Conservation (phyloP, 2,113 vertebrate genomes). For the Leucopsar rothschildi region DNA sequence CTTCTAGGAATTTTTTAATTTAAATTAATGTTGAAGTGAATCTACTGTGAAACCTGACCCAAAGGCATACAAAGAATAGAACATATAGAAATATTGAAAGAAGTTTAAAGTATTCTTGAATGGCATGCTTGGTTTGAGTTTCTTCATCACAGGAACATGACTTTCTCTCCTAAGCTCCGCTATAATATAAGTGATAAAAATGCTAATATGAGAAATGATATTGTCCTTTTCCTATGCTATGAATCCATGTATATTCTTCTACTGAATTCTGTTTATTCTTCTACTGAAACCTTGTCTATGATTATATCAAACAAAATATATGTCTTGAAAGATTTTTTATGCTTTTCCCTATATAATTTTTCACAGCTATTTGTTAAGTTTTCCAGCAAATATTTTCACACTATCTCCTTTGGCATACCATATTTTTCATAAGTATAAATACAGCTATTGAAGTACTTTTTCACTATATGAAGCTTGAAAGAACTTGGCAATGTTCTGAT, state of each 20-base stretch:
- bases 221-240: background rate
- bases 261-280: background rate
- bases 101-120: background rate
- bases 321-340: background rate
- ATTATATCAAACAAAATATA: background rate
- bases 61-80: background rate
- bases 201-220: background rate
- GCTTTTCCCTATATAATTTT: background rate
- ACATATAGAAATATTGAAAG: background rate
- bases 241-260: background rate
- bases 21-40: background rate
- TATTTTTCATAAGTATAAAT: background rate
- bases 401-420: background rate
- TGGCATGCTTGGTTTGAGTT: background rate
- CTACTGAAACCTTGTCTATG: background rate
- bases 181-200: background rate
- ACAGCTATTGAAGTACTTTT: background rate
- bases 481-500: background rate
- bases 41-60: background rate
- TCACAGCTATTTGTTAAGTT: background rate
- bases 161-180: background rate
- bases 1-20: background rate
- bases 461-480: background rate
- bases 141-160: background rate
- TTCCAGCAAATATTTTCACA: background rate